A percentile compares a stretch with the other conserved stretches of the same genome.
These are phyloP conservation scores for Ischnura elegans DNA, from an alignment of 2,888 invertebrate species.

Conservation along the genomic window DNA sequence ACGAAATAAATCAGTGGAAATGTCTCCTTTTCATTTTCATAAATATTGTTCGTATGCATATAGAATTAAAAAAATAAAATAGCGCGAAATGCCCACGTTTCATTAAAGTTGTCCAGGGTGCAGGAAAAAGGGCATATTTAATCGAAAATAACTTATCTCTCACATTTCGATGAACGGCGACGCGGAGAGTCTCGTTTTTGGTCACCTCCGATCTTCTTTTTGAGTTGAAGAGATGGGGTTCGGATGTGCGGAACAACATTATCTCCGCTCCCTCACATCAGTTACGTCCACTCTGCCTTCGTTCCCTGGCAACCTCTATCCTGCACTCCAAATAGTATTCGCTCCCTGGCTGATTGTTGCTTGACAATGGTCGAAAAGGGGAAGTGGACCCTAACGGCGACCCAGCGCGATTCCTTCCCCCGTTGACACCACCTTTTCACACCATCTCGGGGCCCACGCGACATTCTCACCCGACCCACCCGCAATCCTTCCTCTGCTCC, in stretches of 20 bases:
- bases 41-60: too few species aligned
- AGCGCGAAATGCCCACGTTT: too few species aligned
- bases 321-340: not conserved
- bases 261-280: not conserved
- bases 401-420: not conserved
- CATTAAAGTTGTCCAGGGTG: too few species aligned
- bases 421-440: not conserved
- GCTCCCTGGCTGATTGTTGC: slow-evolving; percentile 37
- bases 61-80: too few species aligned
- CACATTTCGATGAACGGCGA: too few species aligned
- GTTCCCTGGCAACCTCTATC: not conserved
- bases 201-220: too few species aligned
- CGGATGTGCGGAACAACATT: slow-evolving; percentile 22
- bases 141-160: too few species aligned
- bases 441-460: slow-evolving; percentile 24
- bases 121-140: too few species aligned
- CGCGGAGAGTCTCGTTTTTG: too few species aligned
- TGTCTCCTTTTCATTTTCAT: too few species aligned
- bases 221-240: not conserved
- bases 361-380: slow-evolving; percentile 37
- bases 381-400: slow-evolving; percentile 36
- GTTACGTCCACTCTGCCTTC: not conserved
- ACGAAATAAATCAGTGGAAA: too few species aligned
- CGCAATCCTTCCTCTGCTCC: slow-evolving; percentile 3
- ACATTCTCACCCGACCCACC: not conserved